Evolutionary conservation across 2,888 invertebrate genomes (phyloP).

Genomic region (Hecatera dysodea): DNA sequence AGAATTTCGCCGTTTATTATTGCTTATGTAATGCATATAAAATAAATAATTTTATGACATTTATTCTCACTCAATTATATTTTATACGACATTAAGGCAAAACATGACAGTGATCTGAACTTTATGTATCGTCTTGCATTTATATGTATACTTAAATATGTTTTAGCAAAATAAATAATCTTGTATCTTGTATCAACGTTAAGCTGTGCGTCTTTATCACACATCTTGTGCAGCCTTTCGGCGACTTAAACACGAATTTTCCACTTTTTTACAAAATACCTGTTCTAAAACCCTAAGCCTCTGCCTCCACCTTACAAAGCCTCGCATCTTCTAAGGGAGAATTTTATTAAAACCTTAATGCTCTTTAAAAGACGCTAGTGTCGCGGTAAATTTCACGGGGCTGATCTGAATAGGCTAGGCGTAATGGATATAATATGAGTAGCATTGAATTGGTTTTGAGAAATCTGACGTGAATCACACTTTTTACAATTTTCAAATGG

Average conservation of each 20-base stretch:
- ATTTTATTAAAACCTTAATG: conserved; percentile 29
- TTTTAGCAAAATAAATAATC: too few relatives aligned
- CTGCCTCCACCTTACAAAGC: not conserved
- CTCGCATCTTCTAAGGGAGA: not conserved
- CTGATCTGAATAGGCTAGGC: conserved; percentile 11
- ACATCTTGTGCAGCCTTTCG: not conserved
- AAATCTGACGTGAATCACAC: conserved; percentile 10
- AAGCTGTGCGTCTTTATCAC: not conserved
- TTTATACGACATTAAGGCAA: too few relatives aligned
- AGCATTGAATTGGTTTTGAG: conserved; percentile 6
- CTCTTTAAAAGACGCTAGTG: not conserved
- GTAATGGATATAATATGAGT: conserved; percentile 25
- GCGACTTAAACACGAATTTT: not conserved
- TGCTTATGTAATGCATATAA: too few relatives aligned
- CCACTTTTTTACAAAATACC: not conserved
- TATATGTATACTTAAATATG: too few relatives aligned
- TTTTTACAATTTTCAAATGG: conserved; percentile 12
- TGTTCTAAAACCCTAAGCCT: not conserved
- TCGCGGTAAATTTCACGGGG: conserved; percentile 5
- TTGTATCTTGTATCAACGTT: too few relatives aligned
- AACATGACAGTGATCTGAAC: too few relatives aligned
- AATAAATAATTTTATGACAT: too few relatives aligned
- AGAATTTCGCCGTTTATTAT: too few relatives aligned
- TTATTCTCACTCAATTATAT: too few relatives aligned
- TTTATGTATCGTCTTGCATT: too few relatives aligned